Percentiles rank a stretch among this genome's conserved stretches.
These are phyloP conservation scores for Julus scanicus DNA, from an alignment of 2,888 invertebrate species.

Conservation along the genomic window DNA sequence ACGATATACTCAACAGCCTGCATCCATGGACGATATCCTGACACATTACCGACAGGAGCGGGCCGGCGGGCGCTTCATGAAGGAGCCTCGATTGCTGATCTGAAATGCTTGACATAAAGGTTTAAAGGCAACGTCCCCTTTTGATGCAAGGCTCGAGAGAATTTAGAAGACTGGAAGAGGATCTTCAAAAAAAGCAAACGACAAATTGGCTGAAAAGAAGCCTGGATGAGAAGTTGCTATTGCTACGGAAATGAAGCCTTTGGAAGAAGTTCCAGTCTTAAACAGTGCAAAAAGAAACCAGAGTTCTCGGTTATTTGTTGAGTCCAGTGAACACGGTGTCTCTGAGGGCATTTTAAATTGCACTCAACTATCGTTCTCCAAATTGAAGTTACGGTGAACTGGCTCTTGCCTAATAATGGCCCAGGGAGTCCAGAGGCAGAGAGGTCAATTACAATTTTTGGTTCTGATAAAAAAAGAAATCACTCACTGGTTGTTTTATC, in stretches of 20 bases:
- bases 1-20: not conserved
- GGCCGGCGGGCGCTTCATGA: conserved; percentile 40
- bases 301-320: conserved; percentile 20
- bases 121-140: not conserved
- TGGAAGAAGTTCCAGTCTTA: conserved; percentile 18
- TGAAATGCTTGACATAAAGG: not conserved
- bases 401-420: not conserved
- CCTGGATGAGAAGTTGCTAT: not conserved
- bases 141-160: not conserved
- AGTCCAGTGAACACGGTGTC: not conserved
- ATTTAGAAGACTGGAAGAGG: not conserved
- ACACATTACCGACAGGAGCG: not conserved
- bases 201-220: not conserved
- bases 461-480: conserved; percentile 19
- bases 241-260: conserved; percentile 4
- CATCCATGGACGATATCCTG: not conserved
- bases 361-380: not conserved
- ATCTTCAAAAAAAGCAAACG: not conserved
- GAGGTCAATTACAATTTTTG: not conserved
- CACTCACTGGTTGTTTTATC: conserved; percentile 26
- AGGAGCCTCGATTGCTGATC: conserved; percentile 45
- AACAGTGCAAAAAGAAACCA: not conserved
- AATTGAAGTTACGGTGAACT: not conserved
- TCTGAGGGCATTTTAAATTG: not conserved
- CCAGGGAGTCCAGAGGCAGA: not conserved